phyloP scores from a whole-genome alignment of 2,797 vertebrate genomes.

The Loriculus beryllinus region DNA sequence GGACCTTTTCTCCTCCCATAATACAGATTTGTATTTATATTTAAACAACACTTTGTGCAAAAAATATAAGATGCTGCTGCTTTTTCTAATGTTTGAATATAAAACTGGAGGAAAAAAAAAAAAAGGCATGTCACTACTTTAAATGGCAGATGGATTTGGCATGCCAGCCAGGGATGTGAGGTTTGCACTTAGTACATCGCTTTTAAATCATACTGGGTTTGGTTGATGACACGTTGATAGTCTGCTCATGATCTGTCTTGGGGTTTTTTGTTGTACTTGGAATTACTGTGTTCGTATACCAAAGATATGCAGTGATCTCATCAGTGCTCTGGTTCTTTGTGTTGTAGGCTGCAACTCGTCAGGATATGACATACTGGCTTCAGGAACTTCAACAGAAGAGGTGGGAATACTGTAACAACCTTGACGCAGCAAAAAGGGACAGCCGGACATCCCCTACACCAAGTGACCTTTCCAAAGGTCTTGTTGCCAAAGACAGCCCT shows the following conservation, averaged over 20 bases:
- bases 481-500: constrained; percentile 87
- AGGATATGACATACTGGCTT: constrained; percentile 94
- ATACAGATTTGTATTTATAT: not conserved
- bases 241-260: not conserved
- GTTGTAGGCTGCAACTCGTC: constrained; percentile 85
- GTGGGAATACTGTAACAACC: constrained; percentile 91
- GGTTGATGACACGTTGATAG: not conserved
- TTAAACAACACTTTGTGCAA: not conserved
- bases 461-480: constrained; percentile 81
- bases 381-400: constrained; percentile 96
- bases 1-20: not conserved
- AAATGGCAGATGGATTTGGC: not conserved
- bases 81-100: not conserved
- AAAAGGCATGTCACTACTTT: not conserved
- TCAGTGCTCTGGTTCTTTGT: not conserved
- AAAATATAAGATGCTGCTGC: not conserved
- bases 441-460: constrained; percentile 79
- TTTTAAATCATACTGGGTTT: not conserved
- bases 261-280: not conserved
- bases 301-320: not conserved
- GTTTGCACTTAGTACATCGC: fast-evolving
- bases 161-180: not conserved
- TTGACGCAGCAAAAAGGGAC: constrained; percentile 79
- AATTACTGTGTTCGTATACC: fast-evolving
- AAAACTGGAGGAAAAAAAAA: not conserved